phyloP scores from a whole-genome alignment of 92 coral and sea anemone species.

The Porites rus region DNA sequence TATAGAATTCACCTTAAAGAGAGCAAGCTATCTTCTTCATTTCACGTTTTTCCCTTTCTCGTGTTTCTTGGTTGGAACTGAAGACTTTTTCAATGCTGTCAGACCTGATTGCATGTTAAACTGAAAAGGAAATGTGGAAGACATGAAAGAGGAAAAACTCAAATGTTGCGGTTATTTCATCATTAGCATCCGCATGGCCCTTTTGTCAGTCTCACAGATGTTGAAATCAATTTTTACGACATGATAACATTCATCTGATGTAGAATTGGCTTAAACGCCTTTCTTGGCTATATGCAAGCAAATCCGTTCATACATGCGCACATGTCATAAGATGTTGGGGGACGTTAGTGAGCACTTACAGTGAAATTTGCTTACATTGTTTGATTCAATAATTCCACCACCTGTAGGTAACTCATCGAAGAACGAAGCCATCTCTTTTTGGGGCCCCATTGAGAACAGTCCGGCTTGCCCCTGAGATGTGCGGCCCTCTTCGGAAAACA shows the following conservation, averaged over 20 bases:
- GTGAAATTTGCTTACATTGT: background rate
- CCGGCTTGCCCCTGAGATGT: background rate
- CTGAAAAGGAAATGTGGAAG: background rate
- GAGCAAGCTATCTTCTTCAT: background rate
- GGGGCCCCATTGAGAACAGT: conserved; percentile 9
- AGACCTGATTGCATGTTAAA: conserved; percentile 39
- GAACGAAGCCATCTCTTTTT: conserved; percentile 43
- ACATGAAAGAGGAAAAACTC: background rate
- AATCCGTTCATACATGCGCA: too few relatives aligned
- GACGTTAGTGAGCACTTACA: background rate
- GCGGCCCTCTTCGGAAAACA: conserved; percentile 43
- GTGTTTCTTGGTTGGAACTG: conserved; percentile 37
- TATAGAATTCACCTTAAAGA: background rate
- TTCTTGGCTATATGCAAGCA: too few relatives aligned
- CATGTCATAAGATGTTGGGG: background rate
- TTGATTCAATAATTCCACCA: conserved; percentile 33
- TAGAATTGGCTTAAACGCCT: too few relatives aligned
- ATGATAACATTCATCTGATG: too few relatives aligned
- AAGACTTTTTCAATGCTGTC: conserved; percentile 38
- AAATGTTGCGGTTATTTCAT: background rate
- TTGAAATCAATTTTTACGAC: too few relatives aligned
- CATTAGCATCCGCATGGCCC: too few relatives aligned
- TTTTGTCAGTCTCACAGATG: too few relatives aligned
- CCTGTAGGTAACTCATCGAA: conserved; percentile 8
- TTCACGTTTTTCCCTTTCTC: conserved; percentile 8